phyloP scores from a whole-genome alignment of 2,797 vertebrate species.

The Danio jaintianensis region DNA sequence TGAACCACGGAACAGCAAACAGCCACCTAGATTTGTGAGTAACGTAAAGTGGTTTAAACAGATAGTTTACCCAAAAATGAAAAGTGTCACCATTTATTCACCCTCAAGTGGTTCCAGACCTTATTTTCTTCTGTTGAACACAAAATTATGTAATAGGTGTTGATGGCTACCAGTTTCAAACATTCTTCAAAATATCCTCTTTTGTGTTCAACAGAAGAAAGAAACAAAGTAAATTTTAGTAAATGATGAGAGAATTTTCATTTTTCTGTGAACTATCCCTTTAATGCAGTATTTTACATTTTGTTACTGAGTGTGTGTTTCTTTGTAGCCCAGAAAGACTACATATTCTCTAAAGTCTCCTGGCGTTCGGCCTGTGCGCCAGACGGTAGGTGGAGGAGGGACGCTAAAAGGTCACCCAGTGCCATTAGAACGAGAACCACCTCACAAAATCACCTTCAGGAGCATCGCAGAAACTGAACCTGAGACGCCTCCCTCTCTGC shows the following conservation, averaged over 20 bases:
- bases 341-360: slow-evolving; percentile 92
- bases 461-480: slow-evolving; percentile 91
- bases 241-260: too few species aligned
- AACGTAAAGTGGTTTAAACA: neutral
- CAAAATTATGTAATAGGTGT: too few species aligned
- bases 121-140: too few species aligned
- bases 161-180: too few species aligned
- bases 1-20: slow-evolving; percentile 94
- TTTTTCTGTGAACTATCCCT: too few species aligned
- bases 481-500: slow-evolving; percentile 80
- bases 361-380: slow-evolving; percentile 90
- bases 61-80: too few species aligned
- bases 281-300: too few species aligned
- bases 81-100: too few species aligned
- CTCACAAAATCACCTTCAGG: slow-evolving; percentile 95
- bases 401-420: slow-evolving; percentile 89
- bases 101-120: too few species aligned
- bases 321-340: slow-evolving; percentile 89
- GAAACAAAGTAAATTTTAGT: neutral
- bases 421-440: slow-evolving; percentile 92
- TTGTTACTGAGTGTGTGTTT: neutral
- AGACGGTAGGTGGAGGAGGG: slow-evolving; percentile 86
- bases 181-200: too few species aligned
- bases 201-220: too few species aligned
- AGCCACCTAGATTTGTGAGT: slow-evolving; percentile 94